These are phyloP conservation scores for Trachemys scripta DNA, from an alignment of 2,113 vertebrate genomes.

Conservation along the genomic window DNA sequence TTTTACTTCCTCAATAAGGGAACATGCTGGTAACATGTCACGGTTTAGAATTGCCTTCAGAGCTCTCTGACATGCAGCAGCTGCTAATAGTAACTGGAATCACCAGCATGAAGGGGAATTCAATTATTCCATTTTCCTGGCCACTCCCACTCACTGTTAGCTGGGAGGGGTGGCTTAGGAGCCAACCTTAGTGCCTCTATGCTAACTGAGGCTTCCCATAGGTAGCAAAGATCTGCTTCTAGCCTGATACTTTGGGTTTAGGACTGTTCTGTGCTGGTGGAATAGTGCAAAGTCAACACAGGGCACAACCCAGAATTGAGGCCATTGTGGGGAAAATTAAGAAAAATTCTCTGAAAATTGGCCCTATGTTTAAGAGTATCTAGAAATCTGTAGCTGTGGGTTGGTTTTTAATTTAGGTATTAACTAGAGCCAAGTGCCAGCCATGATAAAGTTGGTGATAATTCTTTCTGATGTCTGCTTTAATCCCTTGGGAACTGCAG, in stretches of 20 bases:
- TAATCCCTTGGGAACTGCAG: accelerated
- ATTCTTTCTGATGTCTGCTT: background rate
- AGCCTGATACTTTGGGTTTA: background rate
- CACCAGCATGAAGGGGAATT: background rate
- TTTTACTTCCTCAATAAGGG: background rate
- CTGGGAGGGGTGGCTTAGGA: background rate
- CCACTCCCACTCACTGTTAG: background rate
- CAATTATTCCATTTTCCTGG: background rate
- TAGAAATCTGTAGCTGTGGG: background rate
- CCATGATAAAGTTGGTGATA: background rate
- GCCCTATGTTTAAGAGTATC: background rate
- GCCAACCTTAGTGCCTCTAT: background rate
- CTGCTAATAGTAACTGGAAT: background rate
- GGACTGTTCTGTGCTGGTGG: background rate
- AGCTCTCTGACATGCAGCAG: background rate
- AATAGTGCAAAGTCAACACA: background rate
- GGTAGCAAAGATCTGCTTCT: background rate
- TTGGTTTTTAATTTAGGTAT: background rate
- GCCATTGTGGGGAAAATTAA: background rate
- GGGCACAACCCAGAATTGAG: background rate
- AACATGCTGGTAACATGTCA: background rate
- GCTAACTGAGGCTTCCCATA: background rate
- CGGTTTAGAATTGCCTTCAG: background rate
- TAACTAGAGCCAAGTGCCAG: background rate
- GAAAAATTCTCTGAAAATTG: background rate